phyloP scores from a whole-genome alignment of 1,140 invertebrate species.

The Orius laevigatus region DNA sequence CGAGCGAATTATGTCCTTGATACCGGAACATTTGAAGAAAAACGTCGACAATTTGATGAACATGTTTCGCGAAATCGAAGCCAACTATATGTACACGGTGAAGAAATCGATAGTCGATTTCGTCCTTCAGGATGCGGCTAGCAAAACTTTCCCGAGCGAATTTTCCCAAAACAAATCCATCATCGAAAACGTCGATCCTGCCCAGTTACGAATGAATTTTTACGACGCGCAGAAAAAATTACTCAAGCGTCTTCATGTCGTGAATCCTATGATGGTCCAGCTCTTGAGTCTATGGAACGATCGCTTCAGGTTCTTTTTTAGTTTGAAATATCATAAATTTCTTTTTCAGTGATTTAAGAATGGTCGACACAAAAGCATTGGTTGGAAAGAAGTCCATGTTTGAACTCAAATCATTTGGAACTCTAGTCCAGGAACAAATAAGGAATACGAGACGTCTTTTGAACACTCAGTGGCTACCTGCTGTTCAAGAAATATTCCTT shows the following conservation, averaged over 20 bases:
- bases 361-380: slow-evolving; percentile 36
- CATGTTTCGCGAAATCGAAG: slow-evolving; percentile 37
- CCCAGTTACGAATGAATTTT: too few relatives aligned
- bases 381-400: slow-evolving; percentile 30
- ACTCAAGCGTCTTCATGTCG: slow-evolving; percentile 39
- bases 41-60: slow-evolving; percentile 31
- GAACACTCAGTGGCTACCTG: slow-evolving; percentile 40
- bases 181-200: too few relatives aligned
- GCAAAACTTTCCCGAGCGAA: slow-evolving; percentile 33
- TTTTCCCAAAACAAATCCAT: too few relatives aligned
- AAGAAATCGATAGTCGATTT: slow-evolving; percentile 82
- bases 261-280: slow-evolving; percentile 67
- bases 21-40: slow-evolving; percentile 31
- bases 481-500: slow-evolving; percentile 37
- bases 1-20: slow-evolving; percentile 32
- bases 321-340: slow-evolving; percentile 6
- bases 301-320: slow-evolving; percentile 42
- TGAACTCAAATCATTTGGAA: slow-evolving; percentile 36
- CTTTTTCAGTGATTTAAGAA: slow-evolving; percentile 30
- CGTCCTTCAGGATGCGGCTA: slow-evolving; percentile 57
- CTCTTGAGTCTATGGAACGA: slow-evolving; percentile 68
- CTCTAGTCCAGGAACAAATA: slow-evolving; percentile 33
- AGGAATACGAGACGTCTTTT: slow-evolving; percentile 32
- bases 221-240: too few relatives aligned
- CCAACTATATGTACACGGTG: slow-evolving; percentile 66